Conservation (phyloP, 2,113 vertebrate species). For the Lipotes vexillifer region DNA sequence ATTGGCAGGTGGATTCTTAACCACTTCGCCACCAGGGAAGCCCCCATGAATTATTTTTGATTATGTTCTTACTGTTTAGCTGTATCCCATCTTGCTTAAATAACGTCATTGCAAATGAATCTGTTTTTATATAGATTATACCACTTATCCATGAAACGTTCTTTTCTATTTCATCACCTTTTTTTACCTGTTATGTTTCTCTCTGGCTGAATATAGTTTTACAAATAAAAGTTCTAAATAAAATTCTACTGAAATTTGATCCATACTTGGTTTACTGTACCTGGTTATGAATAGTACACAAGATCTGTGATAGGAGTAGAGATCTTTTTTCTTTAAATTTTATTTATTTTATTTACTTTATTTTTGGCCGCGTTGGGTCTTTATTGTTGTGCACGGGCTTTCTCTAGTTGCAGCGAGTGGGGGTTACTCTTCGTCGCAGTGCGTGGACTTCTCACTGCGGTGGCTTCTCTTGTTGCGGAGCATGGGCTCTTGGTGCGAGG, state of each 20-base stretch:
- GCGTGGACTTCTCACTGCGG: too few relatives aligned
- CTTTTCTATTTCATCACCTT: neutral
- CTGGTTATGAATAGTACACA: neutral
- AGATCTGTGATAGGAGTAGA: neutral
- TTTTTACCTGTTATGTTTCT: neutral
- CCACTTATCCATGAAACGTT: neutral
- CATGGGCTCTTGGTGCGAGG: too few relatives aligned
- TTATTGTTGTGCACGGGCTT: too few relatives aligned
- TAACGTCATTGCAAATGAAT: neutral
- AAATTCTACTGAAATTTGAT: neutral
- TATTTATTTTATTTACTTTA: too few relatives aligned
- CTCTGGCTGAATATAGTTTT: neutral
- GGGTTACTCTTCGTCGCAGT: fast-evolving
- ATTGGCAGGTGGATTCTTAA: too few relatives aligned
- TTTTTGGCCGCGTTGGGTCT: too few relatives aligned
- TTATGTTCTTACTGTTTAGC: neutral
- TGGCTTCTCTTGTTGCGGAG: too few relatives aligned
- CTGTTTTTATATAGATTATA: neutral
- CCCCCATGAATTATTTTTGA: neutral
- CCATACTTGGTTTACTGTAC: neutral
- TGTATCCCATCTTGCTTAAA: neutral
- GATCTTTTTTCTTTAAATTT: neutral
- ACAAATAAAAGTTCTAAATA: constrained; percentile 12
- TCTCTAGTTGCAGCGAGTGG: too few relatives aligned
- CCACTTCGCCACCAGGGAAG: too few relatives aligned